Evolutionary conservation across 2,113 vertebrate genomes (phyloP).

Genomic region (Chelonoidis abingdonii): DNA sequence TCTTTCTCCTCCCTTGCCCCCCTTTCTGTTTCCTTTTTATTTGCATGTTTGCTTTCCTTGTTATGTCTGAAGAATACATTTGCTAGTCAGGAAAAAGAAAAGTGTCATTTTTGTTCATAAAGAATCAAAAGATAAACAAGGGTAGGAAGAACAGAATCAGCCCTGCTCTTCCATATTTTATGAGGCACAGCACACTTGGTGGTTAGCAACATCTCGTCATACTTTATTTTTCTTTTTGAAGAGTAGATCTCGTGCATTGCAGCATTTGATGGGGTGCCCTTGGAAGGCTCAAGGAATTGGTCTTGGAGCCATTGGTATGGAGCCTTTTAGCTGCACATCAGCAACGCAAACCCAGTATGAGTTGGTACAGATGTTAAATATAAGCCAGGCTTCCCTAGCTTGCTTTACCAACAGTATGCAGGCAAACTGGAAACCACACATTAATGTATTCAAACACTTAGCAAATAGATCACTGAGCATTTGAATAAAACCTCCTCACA

Average conservation of each 20-base stretch:
- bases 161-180: constrained; percentile 18
- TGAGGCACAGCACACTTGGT: not conserved
- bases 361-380: not conserved
- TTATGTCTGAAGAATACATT: not conserved
- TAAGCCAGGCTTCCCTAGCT: not conserved
- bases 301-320: not conserved
- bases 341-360: not conserved
- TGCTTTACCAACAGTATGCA: not conserved
- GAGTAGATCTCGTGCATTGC: not conserved
- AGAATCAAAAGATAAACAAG: not conserved
- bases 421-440: not conserved
- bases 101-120: not conserved
- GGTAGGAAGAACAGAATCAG: not conserved
- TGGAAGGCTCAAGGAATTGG: not conserved
- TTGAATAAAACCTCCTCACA: not conserved
- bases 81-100: not conserved
- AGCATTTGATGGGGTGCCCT: not conserved
- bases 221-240: not conserved
- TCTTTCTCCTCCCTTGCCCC: fast-evolving
- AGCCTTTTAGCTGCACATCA: not conserved
- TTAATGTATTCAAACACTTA: not conserved
- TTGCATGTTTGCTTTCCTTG: not conserved
- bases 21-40: not conserved
- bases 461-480: not conserved
- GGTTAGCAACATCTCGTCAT: not conserved